Base-by-base conservation (phyloP, 2,888 invertebrate genomes). In the Drosophila mettleri region DNA sequence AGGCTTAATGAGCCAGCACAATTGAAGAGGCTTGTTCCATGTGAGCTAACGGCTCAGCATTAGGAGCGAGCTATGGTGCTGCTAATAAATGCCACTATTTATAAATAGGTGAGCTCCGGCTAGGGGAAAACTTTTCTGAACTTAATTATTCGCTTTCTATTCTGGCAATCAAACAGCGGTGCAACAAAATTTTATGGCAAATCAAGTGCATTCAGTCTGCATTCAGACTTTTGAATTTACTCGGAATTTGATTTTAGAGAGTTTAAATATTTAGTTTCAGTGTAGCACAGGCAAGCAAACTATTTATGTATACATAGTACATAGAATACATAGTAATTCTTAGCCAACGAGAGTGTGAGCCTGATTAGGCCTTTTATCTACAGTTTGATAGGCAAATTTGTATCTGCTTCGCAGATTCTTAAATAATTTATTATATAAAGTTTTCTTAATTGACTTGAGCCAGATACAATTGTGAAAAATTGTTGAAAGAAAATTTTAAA, bases 1-100 rank as follows among this genome's bases (percentile, higher is more conserved):
- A 68, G 59, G 49, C 67, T 81, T 84, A 87, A 83, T 83, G 83
- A 83, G 78, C 74, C 63, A 69, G 27, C 53, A 64, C 63, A 77
- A 68, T 75, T 77, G 72, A 75, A 76, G 74, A 63, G 77, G 27
- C 76, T 59, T 31, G 45, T 62, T 46, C 36, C 8, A 33, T 66
- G 45, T 16, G 34, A 61, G 48, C 48, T 27, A 33, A n/a, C 4
- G 16, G 54, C 54, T 33, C 24, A 43, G 12, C 33, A 24, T 24
- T 43, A 9, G 43, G 43, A 54, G 12, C 54, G 16, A 39, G n/a
- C 22, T 16, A 31, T 29, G 36, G 41, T 16, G 53, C 16, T 10
- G 20, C n/a, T 12, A 7, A 16, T 9, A 34, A 34, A n/a, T n/a
- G 8, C 41, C 7, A 24, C 33, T 16, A 34, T 69, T 46, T 60